Percentiles rank a stretch among this genome's conserved stretches.
Conservation (phyloP, 2,888 invertebrate genomes). For the Elegia similella region DNA sequence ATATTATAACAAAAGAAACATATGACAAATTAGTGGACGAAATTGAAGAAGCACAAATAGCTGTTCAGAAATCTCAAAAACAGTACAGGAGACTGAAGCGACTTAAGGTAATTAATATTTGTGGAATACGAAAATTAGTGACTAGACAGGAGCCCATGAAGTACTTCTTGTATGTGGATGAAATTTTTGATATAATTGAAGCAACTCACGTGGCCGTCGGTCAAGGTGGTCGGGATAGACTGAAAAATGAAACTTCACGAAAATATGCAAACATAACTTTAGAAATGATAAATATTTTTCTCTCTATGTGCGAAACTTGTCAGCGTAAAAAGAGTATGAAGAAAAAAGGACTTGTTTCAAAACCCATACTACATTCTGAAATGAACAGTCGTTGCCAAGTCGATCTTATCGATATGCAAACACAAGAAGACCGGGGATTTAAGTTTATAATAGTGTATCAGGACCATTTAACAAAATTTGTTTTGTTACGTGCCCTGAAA, state of each 20-base stretch:
- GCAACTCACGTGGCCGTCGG: slow-evolving; percentile 51
- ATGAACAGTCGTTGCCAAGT: slow-evolving; percentile 42
- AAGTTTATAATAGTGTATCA: slow-evolving; percentile 52
- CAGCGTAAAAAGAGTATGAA: slow-evolving; percentile 17
- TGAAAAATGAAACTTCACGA: neutral
- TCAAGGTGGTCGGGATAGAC: slow-evolving; percentile 6
- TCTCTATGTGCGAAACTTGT: slow-evolving; percentile 22
- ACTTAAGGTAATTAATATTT: slow-evolving; percentile 19
- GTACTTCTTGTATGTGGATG: slow-evolving; percentile 1
- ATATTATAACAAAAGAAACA: slow-evolving; percentile 4
- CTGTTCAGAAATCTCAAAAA: slow-evolving; percentile 18
- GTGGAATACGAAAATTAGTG: slow-evolving; percentile 18
- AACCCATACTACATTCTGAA: slow-evolving; percentile 30
- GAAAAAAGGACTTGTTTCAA: slow-evolving; percentile 32
- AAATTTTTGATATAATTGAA: slow-evolving; percentile 34
- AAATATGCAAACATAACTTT: slow-evolving; percentile 5
- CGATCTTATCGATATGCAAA: slow-evolving; percentile 41
- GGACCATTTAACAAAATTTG: slow-evolving; percentile 53
- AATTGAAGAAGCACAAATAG: slow-evolving; percentile 18
- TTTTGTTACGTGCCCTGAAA: slow-evolving; percentile 40
- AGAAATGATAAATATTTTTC: slow-evolving; percentile 4
- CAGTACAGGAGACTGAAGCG: slow-evolving; percentile 18
- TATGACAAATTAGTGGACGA: slow-evolving; percentile 13
- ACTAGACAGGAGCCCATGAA: slow-evolving; percentile 15
- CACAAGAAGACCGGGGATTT: slow-evolving; percentile 36